Evolutionary conservation across 2,113 vertebrate genomes (phyloP), one percentile per base, ranked within the genome.

Genomic region (Thomomys bottae): DNA sequence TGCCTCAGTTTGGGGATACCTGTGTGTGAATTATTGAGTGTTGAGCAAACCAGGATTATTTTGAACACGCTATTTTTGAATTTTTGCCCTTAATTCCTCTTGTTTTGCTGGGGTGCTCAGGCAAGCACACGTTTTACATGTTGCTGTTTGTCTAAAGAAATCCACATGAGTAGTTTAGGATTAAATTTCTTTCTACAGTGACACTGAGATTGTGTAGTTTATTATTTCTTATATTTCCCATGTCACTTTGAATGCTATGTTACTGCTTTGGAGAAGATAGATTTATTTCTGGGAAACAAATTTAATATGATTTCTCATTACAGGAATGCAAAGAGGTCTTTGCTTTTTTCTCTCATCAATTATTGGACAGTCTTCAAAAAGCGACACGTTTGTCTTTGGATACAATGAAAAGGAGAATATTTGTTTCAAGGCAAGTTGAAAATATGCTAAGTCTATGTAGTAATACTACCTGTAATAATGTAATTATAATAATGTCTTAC

Each of bases 321-420:
- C 76, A 99, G 98, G 97, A 98, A 87, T 97, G 97, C 95, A 98
- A 97, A 94, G 98, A 98, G 30, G 92, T 98, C 49, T 88, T 96
- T 82, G 96, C 97, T n/a, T 97, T 96, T 97, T 98, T 98, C 92
- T 98, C 97, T 87, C 95, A 97, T 88, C 98, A 98, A 79, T 94
- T 99, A 78, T 91, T 98, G 26, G 95, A 98, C 77, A 98, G 98
- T 88, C 97, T 99, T 64, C 97, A 98, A 93, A 98, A 97, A 97
- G 95, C 98, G 38, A 98, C 98, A 17, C 96, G 90, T 1, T 73
- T 98, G 42, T 98, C 98, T 94, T 94, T 99, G 96, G 97, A 98
- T 77, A 97, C 96, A 38, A 95, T 99, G 95, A 98, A 97, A 97
- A 98, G 72, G 94, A 98, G 98, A 97, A 96, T 98, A 94, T 97